Base-by-base conservation (phyloP, 2,888 invertebrate genomes). In the Osmoderma eremita region DNA sequence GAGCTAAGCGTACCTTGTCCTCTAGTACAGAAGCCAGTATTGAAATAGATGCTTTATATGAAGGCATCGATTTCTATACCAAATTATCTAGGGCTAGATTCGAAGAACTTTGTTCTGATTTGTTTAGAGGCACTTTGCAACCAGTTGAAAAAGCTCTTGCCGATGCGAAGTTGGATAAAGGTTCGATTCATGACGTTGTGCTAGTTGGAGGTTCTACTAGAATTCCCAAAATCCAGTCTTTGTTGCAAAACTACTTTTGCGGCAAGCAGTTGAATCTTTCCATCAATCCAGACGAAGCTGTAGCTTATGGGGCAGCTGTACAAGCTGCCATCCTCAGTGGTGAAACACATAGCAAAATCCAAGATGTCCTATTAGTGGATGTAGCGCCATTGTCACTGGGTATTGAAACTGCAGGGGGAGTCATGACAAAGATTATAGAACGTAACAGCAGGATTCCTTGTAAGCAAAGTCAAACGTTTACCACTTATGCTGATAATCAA, bases 191-290 rank as follows among this genome's bases (percentile, higher is more conserved):
- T 77, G 93, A 93, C 75, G 89, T 94, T 1, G 92, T 94, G 0
- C 84, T 94, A 36, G 93, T 93, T 39, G 93, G 94, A 10, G 93
- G 92, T 22, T 92, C 92, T 0, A 92, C 90, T 0, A 87, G 92
- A 68, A 92, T 93, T 65, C 93, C 92, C 0, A 92, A 92, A 78
- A 88, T 93, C 39, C 92, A 92, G 80, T 88, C 83, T 68, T 79
- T 93, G 71, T 83, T 93, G 20, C 88, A 90, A 80, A 90, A 89
- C 79, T 92, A 88, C 84, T 93, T 92, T 85, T 87, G 87, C 72
- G 91, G 87, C 3, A 80, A 80, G 70, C 56, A 74, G n/a, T 65
- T 80, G 53, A 81, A 81, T 66, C 68, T 79, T 3, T 80, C 79
- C 61, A 80, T 80, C 54, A 80, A 80, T 63, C 80, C 80, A 41